Base-by-base conservation (phyloP, 2,113 vertebrate species). In the Pleuronectes platessa region DNA sequence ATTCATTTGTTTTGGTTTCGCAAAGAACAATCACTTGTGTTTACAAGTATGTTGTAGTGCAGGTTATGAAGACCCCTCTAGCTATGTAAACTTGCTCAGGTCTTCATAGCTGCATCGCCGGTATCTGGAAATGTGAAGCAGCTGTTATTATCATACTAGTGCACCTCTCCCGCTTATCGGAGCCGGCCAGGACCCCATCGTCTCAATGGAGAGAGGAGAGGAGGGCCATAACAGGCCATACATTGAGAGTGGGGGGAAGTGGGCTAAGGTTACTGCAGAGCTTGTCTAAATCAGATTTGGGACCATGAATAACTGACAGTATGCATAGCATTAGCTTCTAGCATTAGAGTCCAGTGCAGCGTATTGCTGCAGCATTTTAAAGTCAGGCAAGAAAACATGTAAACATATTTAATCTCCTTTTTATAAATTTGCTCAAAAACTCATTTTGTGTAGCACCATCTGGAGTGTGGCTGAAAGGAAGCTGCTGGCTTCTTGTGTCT, bases 161-260 rank as follows among this genome's bases (percentile, higher is more conserved):
- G 51, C 55, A 81, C 78, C 68, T 81, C 65, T 62, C 14, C 65
- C n/a, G 40, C 23, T 74, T 61, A 73, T 68, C 67, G 49, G 26
- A 27, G 40, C 12, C 24, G 61, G 72, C 42, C 45, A 61, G n/a
- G 62, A 54, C 51, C 20, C 20, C 51, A 54, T 54, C 51, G 2
- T 54, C 51, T 54, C 51, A 54, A 17, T 20, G 31, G 5, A 3
- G 20, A 20, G 6, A 53, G 51, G 18, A 54, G 51, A 53, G 9
- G 2, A 47, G 45, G 45, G 15, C 2, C 45, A 47, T 47, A 47
- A 17, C 45, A 47, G 45, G 45, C 17, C 40, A 18, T 49, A n/a
- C 51, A 54, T 54, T 54, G 51, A 54, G 20, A 54, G 51, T 54
- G 51, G 51, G 51, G 51, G 51, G 18, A 51, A 20, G 15, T 6